phyloP scores from a whole-genome alignment of 1,140 invertebrate genomes.

The Galleria mellonella region DNA sequence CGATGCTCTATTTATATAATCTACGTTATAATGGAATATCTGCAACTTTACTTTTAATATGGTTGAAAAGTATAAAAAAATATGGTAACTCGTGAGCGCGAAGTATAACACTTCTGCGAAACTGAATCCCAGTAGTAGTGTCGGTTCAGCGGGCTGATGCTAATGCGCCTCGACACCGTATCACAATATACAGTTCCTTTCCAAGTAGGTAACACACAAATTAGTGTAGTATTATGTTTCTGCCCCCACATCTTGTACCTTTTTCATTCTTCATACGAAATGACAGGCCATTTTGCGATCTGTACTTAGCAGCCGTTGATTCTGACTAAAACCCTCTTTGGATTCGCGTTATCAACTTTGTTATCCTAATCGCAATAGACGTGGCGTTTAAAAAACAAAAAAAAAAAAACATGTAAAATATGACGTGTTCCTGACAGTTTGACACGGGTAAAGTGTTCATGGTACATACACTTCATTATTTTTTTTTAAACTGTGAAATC shows the following conservation, averaged over 20 bases:
- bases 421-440: conserved; percentile 66
- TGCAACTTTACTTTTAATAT: no score
- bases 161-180: conserved; percentile 48
- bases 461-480: conserved; percentile 63
- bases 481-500: conserved; percentile 31
- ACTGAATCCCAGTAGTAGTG: conserved; percentile 18
- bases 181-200: conserved; percentile 65
- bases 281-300: conserved; percentile 26
- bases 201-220: conserved; percentile 57
- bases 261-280: conserved; percentile 39
- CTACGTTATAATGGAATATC: no score
- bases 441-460: conserved; percentile 66
- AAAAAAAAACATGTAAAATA: conserved; percentile 56
- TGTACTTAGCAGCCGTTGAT: neutral
- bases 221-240: conserved; percentile 67
- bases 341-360: conserved; percentile 26
- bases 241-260: conserved; percentile 49
- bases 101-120: conserved; percentile 64
- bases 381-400: conserved; percentile 46
- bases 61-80: neutral
- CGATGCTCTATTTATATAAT: no score
- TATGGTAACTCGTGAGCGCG: conserved; percentile 42
- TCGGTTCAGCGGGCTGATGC: conserved; percentile 24
- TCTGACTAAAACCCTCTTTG: neutral
- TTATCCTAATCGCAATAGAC: conserved; percentile 48